Evolutionary conservation across 2,888 invertebrate genomes (phyloP).

Genomic region (Girardia tigrina): DNA sequence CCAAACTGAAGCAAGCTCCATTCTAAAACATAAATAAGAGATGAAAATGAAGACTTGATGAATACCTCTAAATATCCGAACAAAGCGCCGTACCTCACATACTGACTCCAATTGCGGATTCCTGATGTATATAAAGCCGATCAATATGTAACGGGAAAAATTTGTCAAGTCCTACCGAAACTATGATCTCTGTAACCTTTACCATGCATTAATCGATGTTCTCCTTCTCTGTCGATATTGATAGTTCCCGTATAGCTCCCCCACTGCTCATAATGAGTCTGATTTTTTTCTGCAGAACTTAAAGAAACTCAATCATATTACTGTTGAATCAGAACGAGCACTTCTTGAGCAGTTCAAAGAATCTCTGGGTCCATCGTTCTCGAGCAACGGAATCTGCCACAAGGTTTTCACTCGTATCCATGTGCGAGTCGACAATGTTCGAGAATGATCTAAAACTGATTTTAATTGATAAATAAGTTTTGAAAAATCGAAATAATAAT

Average conservation of each 20-base stretch:
- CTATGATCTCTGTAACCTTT: constrained; percentile 43
- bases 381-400: constrained; percentile 44
- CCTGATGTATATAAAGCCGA: constrained; percentile 40
- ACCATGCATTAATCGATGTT: constrained; percentile 38
- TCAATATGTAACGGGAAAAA: no score
- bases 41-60: constrained; percentile 25
- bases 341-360: constrained; percentile 41
- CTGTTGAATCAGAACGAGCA: constrained; percentile 35
- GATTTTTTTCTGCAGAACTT: constrained; percentile 40
- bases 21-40: constrained; percentile 49
- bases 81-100: constrained; percentile 43
- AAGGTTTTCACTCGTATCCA: constrained; percentile 40
- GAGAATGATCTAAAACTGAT: constrained; percentile 43
- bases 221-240: constrained; percentile 40
- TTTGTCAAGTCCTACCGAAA: constrained; percentile 43
- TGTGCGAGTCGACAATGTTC: constrained; percentile 44
- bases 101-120: constrained; percentile 42
- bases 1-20: constrained; percentile 56
- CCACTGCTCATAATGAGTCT: constrained; percentile 47
- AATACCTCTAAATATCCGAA: constrained; percentile 43
- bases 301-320: no score
- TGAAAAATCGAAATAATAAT: constrained; percentile 29
- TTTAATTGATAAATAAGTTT: not conserved
- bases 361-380: constrained; percentile 43
- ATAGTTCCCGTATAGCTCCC: constrained; percentile 43